Conservation (phyloP, 2,113 vertebrate species). For the Pyrgilauda ruficollis region DNA sequence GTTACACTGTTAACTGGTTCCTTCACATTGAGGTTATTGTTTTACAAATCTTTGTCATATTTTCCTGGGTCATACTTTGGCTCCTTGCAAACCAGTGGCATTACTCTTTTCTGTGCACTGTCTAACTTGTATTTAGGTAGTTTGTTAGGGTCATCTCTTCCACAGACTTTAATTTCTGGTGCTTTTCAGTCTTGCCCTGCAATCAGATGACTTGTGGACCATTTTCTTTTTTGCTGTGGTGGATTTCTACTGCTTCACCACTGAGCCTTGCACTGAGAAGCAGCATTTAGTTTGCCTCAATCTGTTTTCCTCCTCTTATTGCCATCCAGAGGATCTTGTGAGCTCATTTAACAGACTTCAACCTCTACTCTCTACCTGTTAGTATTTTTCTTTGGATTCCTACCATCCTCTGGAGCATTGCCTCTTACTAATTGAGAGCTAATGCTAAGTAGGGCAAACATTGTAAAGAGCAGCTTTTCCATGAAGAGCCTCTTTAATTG, state of each 20-base stretch:
- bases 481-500: conserved; percentile 35
- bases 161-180: background rate
- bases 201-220: background rate
- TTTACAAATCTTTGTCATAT: background rate
- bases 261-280: background rate
- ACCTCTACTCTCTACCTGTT: conserved; percentile 13
- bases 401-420: conserved; percentile 30
- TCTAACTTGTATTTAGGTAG: background rate
- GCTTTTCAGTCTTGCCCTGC: background rate
- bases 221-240: background rate
- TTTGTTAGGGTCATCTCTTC: background rate
- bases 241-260: background rate
- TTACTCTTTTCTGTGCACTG: background rate
- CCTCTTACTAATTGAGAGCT: conserved; percentile 39
- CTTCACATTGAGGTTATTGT: background rate
- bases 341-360: conserved; percentile 7
- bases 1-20: background rate
- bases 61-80: background rate
- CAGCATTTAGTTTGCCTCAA: background rate
- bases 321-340: background rate
- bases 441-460: conserved; percentile 49
- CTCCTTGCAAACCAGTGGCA: background rate
- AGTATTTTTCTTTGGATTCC: conserved; percentile 47
- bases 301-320: background rate
- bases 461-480: conserved; percentile 37